Percentiles rank a stretch among this genome's conserved stretches.
phyloP scores from a whole-genome alignment of 1,140 invertebrate genomes.

The Mactra quadrangularis region DNA sequence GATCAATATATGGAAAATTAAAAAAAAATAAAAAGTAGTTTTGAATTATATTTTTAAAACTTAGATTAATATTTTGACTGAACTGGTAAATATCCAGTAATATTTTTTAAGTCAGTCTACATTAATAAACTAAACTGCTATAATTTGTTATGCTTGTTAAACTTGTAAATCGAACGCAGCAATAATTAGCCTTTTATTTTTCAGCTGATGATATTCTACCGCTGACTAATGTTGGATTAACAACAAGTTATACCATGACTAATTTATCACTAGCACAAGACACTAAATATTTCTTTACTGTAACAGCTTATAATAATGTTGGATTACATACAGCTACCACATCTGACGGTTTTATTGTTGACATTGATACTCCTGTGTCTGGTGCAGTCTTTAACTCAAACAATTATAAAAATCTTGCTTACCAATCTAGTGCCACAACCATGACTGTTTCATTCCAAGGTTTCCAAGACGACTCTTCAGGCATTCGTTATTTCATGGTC shows the following conservation, averaged over 20 bases:
- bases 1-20: not conserved
- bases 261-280: conserved; percentile 30
- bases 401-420: not conserved
- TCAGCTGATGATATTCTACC: conserved; percentile 50
- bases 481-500: conserved; percentile 39
- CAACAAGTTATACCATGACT: conserved; percentile 17
- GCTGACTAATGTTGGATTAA: not conserved
- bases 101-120: too few species aligned
- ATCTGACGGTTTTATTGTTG: conserved; percentile 62
- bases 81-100: too few species aligned
- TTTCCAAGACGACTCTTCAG: conserved; percentile 58
- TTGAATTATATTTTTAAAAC: too few species aligned
- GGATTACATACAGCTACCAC: conserved; percentile 22
- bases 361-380: conserved; percentile 45
- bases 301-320: conserved; percentile 53
- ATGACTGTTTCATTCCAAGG: conserved; percentile 62
- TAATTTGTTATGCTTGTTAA: too few species aligned
- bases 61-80: too few species aligned
- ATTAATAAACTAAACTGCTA: too few species aligned
- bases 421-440: conserved; percentile 25
- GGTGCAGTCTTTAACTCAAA: conserved; percentile 58
- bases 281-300: conserved; percentile 59
- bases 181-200: too few species aligned
- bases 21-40: not conserved
- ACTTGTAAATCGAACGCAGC: too few species aligned